These are phyloP conservation scores for Petrophora chlorosata DNA, from an alignment of 2,888 invertebrate genomes.

Conservation along the genomic window DNA sequence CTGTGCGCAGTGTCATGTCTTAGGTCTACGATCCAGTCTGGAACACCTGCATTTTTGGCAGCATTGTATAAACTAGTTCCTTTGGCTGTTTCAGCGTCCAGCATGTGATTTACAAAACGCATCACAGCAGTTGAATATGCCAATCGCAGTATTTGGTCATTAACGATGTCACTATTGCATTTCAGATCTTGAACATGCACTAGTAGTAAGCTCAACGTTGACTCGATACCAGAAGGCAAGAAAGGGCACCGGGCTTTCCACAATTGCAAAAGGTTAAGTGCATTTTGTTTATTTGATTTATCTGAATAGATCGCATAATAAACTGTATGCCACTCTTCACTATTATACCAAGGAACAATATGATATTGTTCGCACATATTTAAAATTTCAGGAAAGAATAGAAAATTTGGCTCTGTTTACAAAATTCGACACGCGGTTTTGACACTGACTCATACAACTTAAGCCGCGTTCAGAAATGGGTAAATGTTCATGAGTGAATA, in stretches of 20 bases:
- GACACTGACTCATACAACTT: background rate
- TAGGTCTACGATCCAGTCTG: slow-evolving; percentile 91
- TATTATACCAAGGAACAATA: slow-evolving; percentile 73
- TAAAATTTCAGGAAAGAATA: background rate
- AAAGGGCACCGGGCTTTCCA: slow-evolving; percentile 84
- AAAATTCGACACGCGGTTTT: background rate
- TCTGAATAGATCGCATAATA: slow-evolving; percentile 72
- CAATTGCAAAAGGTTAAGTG: slow-evolving; percentile 73
- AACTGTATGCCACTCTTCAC: slow-evolving; percentile 80
- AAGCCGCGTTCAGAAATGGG: no score
- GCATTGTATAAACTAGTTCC: slow-evolving; percentile 82
- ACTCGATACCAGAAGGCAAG: slow-evolving; percentile 85
- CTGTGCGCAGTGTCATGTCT: slow-evolving; percentile 91
- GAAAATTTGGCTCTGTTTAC: background rate
- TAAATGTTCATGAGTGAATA: no score
- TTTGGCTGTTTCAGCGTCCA: slow-evolving; percentile 81
- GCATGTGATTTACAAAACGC: slow-evolving; percentile 86
- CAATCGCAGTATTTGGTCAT: slow-evolving; percentile 77
- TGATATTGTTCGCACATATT: slow-evolving; percentile 59
- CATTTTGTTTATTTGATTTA: slow-evolving; percentile 60
- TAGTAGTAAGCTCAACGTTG: slow-evolving; percentile 83
- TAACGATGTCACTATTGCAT: slow-evolving; percentile 42
- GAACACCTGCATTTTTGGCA: slow-evolving; percentile 87
- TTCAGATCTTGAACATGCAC: slow-evolving; percentile 69
- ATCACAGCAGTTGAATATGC: slow-evolving; percentile 86